Evolutionary conservation across 2,888 invertebrate species (phyloP), one percentile per base, ranked within the genome.

Genomic region (Ormyrus nitidulus): DNA sequence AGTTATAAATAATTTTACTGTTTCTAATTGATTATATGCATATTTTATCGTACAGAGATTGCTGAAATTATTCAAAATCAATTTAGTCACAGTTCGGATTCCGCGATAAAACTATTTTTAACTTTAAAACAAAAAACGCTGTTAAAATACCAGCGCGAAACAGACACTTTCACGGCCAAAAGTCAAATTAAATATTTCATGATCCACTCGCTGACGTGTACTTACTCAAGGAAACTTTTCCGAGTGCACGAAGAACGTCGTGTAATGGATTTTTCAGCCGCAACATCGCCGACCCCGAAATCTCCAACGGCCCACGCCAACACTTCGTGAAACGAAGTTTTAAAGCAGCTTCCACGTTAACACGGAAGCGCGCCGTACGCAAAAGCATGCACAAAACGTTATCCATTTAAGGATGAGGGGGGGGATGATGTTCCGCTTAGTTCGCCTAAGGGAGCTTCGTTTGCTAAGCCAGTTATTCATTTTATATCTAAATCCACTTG

Each of bases 231-330:
- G 19, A 64, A 71, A 71, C 71, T 72, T 72, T 65, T 64, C 19
- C 61, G 19, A 19, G 19, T 19, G 19, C 19, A 19, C 19, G 19
- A 19, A 19, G 19, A 19, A 19, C 62, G 53, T 6, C 51, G 61
- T 66, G 61, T 78, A 78, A 78, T 78, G 72, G 72, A 78, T 78
- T 72, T 72, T 78, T 72, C 61, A 72, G 54, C 48, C 56, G 8
- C 54, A 46, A n/a, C 65, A 8, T 49, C 7, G n/a, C 48, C 46
- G 10, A 10, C 48, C 8, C 34, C 64, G 34, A 5, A 48, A 64
- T 64, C 64, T 49, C n/a, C 0, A 4, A 13, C 48, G 64, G 19
- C 34, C 10, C 34, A 59, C 34, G n/a, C 48, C 62, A 54, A 73
- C 72, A 73, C 62, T 74, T 19, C 19, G 19, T 58, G 59, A 34